phyloP scores from a whole-genome alignment of 2,888 invertebrate species.

The Elegia similella region DNA sequence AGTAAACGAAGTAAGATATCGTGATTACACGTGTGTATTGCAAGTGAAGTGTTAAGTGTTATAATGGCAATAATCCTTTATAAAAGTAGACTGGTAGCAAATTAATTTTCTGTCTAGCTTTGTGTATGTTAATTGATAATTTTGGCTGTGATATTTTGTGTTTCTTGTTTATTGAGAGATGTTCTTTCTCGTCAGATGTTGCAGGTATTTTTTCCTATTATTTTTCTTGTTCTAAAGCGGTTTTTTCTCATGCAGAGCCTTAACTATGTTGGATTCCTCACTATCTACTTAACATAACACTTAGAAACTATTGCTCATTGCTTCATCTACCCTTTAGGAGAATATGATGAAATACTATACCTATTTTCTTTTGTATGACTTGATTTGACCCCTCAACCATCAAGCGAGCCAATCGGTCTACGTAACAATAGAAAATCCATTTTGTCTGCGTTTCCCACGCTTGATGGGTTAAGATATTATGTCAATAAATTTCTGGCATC shows the following conservation, averaged over 20 bases:
- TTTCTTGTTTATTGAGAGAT: background rate
- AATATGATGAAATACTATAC: too few relatives aligned
- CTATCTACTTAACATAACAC: too few relatives aligned
- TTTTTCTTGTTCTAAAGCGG: background rate
- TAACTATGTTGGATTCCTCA: background rate
- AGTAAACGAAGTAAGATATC: background rate
- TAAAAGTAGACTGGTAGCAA: constrained; percentile 16
- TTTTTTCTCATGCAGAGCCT: background rate
- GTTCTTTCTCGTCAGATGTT: constrained; percentile 9
- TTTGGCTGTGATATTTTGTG: background rate
- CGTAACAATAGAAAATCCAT: too few relatives aligned
- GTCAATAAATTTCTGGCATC: too few relatives aligned
- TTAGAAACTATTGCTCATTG: too few relatives aligned
- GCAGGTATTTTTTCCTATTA: constrained; percentile 2
- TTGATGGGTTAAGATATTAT: too few relatives aligned
- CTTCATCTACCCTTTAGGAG: too few relatives aligned
- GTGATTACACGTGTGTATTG: background rate
- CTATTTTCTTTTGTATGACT: too few relatives aligned
- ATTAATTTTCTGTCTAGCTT: constrained; percentile 2
- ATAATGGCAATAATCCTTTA: background rate
- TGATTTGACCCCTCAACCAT: too few relatives aligned
- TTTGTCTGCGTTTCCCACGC: too few relatives aligned
- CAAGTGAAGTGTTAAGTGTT: background rate
- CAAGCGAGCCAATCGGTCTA: too few relatives aligned
- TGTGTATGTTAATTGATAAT: background rate